Conservation (phyloP, 2,797 vertebrate genomes). For the Picus viridis region DNA sequence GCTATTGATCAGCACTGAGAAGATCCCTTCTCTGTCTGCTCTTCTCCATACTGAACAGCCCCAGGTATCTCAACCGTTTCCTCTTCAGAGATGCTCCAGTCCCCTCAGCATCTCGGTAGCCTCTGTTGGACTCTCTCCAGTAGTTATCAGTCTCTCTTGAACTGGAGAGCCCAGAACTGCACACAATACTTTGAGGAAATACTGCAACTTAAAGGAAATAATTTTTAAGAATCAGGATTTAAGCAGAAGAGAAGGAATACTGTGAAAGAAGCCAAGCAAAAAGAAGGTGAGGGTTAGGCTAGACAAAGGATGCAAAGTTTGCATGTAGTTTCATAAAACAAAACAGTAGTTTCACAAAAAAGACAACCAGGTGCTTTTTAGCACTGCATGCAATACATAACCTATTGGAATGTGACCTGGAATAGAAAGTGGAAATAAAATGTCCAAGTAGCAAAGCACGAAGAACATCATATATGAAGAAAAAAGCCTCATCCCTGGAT, state of each 20-base stretch:
- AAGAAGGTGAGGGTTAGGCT: neutral
- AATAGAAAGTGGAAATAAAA: neutral
- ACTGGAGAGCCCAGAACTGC: no score
- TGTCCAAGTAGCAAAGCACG: neutral
- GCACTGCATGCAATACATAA: neutral
- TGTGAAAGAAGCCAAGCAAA: neutral
- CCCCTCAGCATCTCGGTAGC: no score
- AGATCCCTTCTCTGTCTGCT: no score
- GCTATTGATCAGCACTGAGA: no score
- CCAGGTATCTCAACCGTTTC: no score
- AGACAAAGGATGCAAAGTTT: neutral
- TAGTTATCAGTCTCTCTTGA: no score
- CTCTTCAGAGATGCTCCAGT: no score
- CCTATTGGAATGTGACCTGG: neutral
- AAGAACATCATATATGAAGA: neutral
- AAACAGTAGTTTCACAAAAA: neutral
- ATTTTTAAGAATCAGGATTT: neutral
- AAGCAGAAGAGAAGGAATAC: neutral
- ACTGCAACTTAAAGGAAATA: neutral
- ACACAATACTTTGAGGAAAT: no score
- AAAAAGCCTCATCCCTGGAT: no score
- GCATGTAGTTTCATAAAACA: accelerated
- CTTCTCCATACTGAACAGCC: no score
- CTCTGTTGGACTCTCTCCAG: no score
- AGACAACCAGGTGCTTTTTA: neutral